A percentile compares a stretch with the other conserved stretches of the same genome.
These are phyloP conservation scores for Fukomys damarensis DNA, from an alignment of 2,113 vertebrate species.

Conservation along the genomic window DNA sequence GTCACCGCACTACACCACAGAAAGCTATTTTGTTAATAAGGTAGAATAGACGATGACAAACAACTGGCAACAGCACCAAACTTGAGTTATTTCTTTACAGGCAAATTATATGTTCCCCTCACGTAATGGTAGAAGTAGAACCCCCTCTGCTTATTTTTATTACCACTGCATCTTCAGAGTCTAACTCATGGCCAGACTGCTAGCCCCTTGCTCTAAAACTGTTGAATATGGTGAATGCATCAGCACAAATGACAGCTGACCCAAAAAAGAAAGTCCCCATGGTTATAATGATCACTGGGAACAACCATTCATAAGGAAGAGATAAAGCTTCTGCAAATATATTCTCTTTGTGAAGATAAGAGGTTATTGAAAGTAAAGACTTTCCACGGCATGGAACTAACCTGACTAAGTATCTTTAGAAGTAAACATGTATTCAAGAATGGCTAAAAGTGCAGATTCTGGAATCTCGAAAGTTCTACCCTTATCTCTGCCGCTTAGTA, in stretches of 20 bases:
- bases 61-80: accelerated
- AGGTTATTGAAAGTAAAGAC: neutral
- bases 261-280: neutral
- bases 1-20: accelerated
- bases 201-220: neutral
- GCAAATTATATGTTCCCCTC: neutral
- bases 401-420: neutral
- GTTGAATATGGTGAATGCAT: neutral
- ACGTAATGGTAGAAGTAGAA: neutral
- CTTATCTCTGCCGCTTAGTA: neutral
- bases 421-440: neutral
- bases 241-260: neutral
- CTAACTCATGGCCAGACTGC: too few relatives aligned
- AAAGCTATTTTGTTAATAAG: neutral
- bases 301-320: neutral
- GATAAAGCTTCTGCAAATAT: neutral
- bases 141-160: neutral
- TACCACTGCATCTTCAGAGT: neutral
- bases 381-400: neutral
- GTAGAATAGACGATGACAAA: accelerated
- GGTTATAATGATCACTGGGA: accelerated
- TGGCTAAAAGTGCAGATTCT: neutral
- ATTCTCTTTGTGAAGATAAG: neutral
- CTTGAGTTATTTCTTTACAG: neutral
- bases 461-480: neutral